phyloP scores from a whole-genome alignment of 2,113 vertebrate species.

The Apteryx mantelli region DNA sequence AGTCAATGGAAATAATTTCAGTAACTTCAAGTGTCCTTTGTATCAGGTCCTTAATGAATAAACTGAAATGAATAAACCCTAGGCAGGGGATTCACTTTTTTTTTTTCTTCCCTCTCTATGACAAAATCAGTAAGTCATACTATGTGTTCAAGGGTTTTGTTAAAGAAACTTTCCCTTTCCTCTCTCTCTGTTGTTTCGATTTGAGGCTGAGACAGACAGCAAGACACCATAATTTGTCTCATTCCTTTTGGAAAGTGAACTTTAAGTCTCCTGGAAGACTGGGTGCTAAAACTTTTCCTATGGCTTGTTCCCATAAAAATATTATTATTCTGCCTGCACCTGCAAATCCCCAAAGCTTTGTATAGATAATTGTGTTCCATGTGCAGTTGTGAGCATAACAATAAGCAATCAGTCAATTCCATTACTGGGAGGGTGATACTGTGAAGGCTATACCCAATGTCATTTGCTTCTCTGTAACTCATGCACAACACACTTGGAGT shows the following conservation, averaged over 20 bases:
- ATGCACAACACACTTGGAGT: neutral
- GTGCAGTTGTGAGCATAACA: neutral
- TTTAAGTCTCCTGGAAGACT: neutral
- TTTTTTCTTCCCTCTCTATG: too few species aligned
- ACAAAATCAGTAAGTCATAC: neutral
- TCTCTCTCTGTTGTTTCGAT: neutral
- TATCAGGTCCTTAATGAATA: neutral
- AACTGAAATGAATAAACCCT: neutral
- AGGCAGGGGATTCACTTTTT: neutral
- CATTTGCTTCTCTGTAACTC: constrained; percentile 39
- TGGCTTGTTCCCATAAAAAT: neutral
- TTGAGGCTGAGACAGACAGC: neutral
- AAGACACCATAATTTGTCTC: neutral
- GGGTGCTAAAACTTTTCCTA: constrained; percentile 2
- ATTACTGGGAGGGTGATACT: constrained; percentile 6
- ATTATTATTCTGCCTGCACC: constrained; percentile 13
- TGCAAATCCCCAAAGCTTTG: constrained; percentile 30
- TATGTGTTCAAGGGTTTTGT: neutral
- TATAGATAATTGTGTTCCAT: constrained; percentile 42
- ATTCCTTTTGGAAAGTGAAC: neutral
- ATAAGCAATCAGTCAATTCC: constrained; percentile 49
- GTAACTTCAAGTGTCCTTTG: neutral
- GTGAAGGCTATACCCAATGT: neutral
- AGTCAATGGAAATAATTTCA: neutral
- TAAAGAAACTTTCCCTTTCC: neutral